Evolutionary conservation across 2,888 invertebrate species (phyloP).

Genomic region (Tetragonula carbonaria): DNA sequence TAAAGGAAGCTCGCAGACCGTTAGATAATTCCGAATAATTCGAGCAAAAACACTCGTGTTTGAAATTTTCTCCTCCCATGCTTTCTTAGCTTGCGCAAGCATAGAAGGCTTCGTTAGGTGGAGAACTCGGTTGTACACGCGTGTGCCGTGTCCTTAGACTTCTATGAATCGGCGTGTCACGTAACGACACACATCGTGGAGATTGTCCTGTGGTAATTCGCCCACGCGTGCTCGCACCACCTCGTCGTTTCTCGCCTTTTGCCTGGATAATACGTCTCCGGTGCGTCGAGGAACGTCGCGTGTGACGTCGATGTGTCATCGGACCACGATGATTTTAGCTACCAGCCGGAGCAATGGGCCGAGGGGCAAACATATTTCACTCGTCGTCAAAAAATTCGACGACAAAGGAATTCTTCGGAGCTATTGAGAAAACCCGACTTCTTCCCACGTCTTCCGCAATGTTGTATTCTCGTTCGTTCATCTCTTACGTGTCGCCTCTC

Average conservation of each 20-base stretch:
- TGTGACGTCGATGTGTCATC: slow-evolving; percentile 52
- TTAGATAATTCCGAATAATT: background rate
- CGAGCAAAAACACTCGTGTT: background rate
- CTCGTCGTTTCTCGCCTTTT: slow-evolving; percentile 45
- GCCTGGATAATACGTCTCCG: slow-evolving; percentile 20
- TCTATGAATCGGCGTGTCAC: slow-evolving; percentile 47
- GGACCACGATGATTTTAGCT: slow-evolving; percentile 34
- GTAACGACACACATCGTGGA: slow-evolving; percentile 47
- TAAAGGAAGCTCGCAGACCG: background rate
- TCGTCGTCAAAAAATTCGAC: slow-evolving; percentile 1
- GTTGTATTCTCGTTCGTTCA: slow-evolving; percentile 28
- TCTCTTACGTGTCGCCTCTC: slow-evolving; percentile 28
- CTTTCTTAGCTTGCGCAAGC: slow-evolving; percentile 20
- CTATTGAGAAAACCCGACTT: slow-evolving; percentile 21
- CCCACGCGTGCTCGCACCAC: slow-evolving; percentile 49
- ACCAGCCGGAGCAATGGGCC: slow-evolving; percentile 1
- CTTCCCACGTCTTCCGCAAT: slow-evolving; percentile 39
- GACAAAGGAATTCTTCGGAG: slow-evolving; percentile 32
- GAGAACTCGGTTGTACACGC: background rate
- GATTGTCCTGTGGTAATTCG: slow-evolving; percentile 62
- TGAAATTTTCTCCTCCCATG: slow-evolving; percentile 17
- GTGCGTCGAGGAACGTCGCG: slow-evolving; percentile 34
- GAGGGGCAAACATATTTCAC: slow-evolving; percentile 17
- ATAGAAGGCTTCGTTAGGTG: background rate
- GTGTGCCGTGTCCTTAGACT: background rate